These are phyloP conservation scores for Panurus biarmicus DNA, from an alignment of 2,113 vertebrate genomes.

Conservation along the genomic window DNA sequence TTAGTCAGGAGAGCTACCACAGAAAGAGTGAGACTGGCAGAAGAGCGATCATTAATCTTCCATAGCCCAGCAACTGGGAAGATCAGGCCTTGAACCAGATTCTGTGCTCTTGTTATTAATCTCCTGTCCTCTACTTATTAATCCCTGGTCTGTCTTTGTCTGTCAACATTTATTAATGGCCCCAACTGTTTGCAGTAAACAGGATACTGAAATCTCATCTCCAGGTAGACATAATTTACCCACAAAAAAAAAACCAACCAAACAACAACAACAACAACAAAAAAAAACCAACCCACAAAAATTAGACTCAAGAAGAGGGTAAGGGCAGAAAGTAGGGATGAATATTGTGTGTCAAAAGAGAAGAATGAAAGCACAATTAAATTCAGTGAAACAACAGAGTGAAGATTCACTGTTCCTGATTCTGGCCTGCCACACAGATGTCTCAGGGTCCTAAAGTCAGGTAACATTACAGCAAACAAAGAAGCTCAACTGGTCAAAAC, in stretches of 20 bases:
- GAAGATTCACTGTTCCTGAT: background rate
- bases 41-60: constrained; percentile 37
- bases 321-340: background rate
- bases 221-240: background rate
- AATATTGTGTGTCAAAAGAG: background rate
- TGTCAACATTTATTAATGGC: constrained; percentile 44
- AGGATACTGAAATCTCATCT: constrained; percentile 14
- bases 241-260: background rate
- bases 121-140: constrained; percentile 37
- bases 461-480: background rate
- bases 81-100: constrained; percentile 29
- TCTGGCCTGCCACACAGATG: fast-evolving
- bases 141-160: constrained; percentile 35
- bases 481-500: background rate
- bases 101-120: constrained; percentile 13
- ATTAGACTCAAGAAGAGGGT: background rate
- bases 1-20: background rate
- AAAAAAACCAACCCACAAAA: background rate
- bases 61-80: background rate
- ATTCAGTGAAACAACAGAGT: background rate
- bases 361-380: background rate
- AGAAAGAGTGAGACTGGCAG: background rate
- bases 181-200: constrained; percentile 1
- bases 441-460: background rate
- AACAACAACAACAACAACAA: background rate